Evolutionary conservation across 1,140 invertebrate species (phyloP), one percentile per base, ranked within the genome.

Genomic region (Lordiphosa clarofinis): DNA sequence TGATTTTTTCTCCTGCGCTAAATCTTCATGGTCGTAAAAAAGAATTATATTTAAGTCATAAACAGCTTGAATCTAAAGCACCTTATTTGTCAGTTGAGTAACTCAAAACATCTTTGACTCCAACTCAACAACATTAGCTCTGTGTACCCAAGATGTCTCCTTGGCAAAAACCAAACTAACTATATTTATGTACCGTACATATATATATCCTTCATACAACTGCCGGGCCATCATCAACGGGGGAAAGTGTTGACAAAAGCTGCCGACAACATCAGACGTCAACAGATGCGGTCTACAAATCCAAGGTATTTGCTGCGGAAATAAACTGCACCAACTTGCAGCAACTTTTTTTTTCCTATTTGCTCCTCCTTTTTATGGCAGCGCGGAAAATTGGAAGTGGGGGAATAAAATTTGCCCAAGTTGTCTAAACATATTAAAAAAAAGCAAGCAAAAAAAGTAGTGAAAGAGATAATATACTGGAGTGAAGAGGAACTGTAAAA

Each of bases 301-400:
- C 76, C 76, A 76, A 82, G 76, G 76, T 82, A 82, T 82, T 81
- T 82, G 76, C 78, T 76, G 66, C 68, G 76, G 76, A 82, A 82
- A 82, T 82, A 82, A 84, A 82, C 68, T 81, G 76, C 58, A 73
- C 78, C 28, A 69, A 56, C 72, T 74, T 79, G 76, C 78, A 73
- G 46, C 58, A 68, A 68, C 64, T 68, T 68, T 46, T 44, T 44
- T 44, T 2, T 12, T 5, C 13, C 1, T 33, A 8, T 46, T 33
- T 31, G 31, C 8, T 31, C 11, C 21, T 12, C 12, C 12, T 44
- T 61, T 82, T 82, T 82, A 82, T 81, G 76, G 76, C 76, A 76
- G 67, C 67, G 76, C 72, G 67, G 76, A 81, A 81, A 81, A 84
- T 82, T 82, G 78, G 72, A 68, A 63, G 44, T 56, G 53, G 38